Evolutionary conservation across 2,113 vertebrate species (phyloP).

Genomic region (Hepsetus odoe): DNA sequence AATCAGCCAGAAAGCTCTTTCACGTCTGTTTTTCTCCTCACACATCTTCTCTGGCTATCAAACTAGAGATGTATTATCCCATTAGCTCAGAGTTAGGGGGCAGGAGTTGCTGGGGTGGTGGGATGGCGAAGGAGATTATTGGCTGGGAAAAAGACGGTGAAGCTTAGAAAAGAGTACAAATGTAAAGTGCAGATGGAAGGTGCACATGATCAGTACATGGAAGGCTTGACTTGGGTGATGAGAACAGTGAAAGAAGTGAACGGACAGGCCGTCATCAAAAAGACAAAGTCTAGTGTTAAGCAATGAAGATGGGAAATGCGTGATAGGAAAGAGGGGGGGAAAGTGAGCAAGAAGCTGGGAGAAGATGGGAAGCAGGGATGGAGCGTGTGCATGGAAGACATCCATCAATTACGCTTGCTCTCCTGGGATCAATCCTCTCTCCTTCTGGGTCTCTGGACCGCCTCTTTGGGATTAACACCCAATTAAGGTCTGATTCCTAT

Average conservation of each 20-base stretch:
- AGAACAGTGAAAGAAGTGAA: background rate
- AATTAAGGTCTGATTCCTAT: constrained; percentile 30
- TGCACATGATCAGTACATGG: constrained; percentile 8
- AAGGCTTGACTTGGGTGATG: constrained; percentile 22
- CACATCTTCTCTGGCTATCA: background rate
- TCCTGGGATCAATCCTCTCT: background rate
- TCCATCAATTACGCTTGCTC: constrained; percentile 18
- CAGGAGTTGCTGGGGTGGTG: no score
- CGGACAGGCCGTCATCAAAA: background rate
- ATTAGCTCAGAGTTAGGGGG: background rate
- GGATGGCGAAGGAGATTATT: constrained; percentile 29
- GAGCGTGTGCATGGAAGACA: background rate
- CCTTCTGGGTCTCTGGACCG: constrained; percentile 13
- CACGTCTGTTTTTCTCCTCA: background rate
- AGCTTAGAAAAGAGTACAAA: constrained; percentile 7
- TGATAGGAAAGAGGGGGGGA: background rate
- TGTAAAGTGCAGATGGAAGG: background rate
- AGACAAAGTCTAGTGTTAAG: background rate
- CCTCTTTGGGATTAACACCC: constrained; percentile 38
- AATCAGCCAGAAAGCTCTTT: no score
- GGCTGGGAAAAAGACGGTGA: constrained; percentile 22
- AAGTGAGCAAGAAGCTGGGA: background rate
- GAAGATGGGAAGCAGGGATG: background rate
- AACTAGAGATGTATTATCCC: constrained; percentile 14
- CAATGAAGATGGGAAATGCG: background rate